phyloP scores from a whole-genome alignment of 2,113 vertebrate genomes.

The Leucosticte australis region DNA sequence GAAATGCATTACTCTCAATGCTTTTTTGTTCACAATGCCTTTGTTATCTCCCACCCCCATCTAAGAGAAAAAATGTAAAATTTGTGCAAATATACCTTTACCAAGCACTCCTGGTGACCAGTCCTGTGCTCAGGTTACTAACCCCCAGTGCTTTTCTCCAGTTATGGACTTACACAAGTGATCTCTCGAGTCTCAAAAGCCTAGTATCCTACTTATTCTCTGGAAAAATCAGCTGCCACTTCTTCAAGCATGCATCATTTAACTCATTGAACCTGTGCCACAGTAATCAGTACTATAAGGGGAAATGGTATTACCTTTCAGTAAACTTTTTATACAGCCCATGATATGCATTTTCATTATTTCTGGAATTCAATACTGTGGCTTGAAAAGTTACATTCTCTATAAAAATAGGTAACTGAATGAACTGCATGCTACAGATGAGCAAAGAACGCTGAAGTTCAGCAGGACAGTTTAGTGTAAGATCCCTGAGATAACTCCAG shows the following conservation, averaged over 20 bases:
- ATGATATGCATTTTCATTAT: neutral
- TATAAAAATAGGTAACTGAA: neutral
- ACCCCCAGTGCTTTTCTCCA: neutral
- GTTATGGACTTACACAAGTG: neutral
- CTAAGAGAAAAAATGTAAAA: neutral
- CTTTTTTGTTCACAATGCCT: neutral
- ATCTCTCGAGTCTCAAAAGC: neutral
- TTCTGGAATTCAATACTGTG: neutral
- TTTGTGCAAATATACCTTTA: neutral
- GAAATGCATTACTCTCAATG: neutral
- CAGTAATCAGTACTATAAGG: neutral
- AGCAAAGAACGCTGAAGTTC: neutral
- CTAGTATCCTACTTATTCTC: neutral
- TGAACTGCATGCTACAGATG: neutral
- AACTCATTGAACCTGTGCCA: neutral
- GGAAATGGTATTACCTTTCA: neutral
- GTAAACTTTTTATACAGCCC: neutral
- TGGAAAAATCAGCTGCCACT: slow-evolving; percentile 7
- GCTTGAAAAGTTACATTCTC: neutral
- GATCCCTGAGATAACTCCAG: neutral
- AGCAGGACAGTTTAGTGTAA: neutral
- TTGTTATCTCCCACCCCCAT: neutral
- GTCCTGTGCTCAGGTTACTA: neutral
- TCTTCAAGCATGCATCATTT: neutral
- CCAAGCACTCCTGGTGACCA: neutral